Percentiles rank a stretch among this genome's conserved stretches.
Evolutionary conservation across 2,113 vertebrate genomes (phyloP).

Genomic region (Oncorhynchus clarkii): DNA sequence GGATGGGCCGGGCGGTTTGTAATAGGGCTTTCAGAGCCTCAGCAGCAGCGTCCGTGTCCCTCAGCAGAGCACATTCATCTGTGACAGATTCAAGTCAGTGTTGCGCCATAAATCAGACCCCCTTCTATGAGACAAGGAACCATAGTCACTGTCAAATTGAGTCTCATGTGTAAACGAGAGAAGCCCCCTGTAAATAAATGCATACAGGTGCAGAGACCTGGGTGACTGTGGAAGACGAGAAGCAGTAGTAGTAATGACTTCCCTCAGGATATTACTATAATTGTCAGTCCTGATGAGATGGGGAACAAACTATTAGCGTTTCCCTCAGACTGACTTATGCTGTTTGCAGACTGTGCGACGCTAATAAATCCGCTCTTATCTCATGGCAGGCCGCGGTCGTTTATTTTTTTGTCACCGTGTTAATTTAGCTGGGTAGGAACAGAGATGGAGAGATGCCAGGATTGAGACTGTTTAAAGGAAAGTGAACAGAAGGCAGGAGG

Average conservation of each 20-base stretch:
- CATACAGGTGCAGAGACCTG: not conserved
- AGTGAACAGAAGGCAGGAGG: conserved; percentile 17
- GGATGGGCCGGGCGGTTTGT: conserved; percentile 27
- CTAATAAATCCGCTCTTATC: conserved; percentile 31
- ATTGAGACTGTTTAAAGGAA: conserved; percentile 25
- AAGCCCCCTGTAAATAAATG: conserved; percentile 1
- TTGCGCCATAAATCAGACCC: conserved; percentile 27
- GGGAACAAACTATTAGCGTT: conserved; percentile 38
- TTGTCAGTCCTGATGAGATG: conserved; percentile 35
- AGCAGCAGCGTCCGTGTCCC: not conserved
- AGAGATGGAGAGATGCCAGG: not conserved
- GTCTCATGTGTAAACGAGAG: conserved; percentile 20
- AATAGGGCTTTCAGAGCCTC: conserved; percentile 43
- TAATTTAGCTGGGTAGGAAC: conserved; percentile 25
- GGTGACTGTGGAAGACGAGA: not conserved
- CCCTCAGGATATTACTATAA: conserved; percentile 49
- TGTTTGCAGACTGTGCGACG: conserved; percentile 36
- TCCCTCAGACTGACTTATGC: conserved; percentile 30
- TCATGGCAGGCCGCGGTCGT: not conserved
- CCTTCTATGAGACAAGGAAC: conserved; percentile 9
- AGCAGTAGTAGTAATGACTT: conserved; percentile 30
- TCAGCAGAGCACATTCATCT: conserved; percentile 13
- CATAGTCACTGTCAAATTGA: conserved; percentile 2
- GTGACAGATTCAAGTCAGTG: not conserved
- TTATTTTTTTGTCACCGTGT: not conserved